These are phyloP conservation scores for Cheilosia scutellata DNA, from an alignment of 2,888 invertebrate genomes.

Conservation along the genomic window DNA sequence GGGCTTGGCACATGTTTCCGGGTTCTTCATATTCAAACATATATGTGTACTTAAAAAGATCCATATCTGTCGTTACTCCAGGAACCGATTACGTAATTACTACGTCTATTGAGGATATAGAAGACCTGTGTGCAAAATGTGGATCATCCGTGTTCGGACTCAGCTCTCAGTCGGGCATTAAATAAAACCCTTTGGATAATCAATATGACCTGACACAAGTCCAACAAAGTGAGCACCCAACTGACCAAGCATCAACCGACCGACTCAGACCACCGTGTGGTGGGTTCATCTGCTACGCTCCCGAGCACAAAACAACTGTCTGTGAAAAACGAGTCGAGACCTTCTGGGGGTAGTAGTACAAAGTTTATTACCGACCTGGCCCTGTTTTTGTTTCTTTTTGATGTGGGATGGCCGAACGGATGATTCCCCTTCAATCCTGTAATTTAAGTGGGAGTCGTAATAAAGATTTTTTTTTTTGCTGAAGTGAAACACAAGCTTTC, in stretches of 20 bases:
- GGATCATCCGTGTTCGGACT: slow-evolving; percentile 55
- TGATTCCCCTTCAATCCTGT: slow-evolving; percentile 69
- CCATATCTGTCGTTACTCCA: slow-evolving; percentile 46
- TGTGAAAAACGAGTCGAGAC: slow-evolving; percentile 15
- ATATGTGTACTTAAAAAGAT: slow-evolving; percentile 1
- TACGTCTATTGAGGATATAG: slow-evolving; percentile 54
- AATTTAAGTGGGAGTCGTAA: slow-evolving; percentile 63
- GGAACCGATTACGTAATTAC: slow-evolving; percentile 70
- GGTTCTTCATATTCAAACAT: not conserved
- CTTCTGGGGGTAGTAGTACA: slow-evolving; percentile 14
- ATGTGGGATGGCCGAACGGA: slow-evolving; percentile 46
- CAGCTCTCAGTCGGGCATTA: slow-evolving; percentile 70
- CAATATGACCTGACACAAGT: slow-evolving; percentile 66
- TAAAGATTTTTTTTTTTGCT: slow-evolving; percentile 56
- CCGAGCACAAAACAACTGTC: slow-evolving; percentile 43
- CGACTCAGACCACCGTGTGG: slow-evolving; percentile 37
- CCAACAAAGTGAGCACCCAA: slow-evolving; percentile 35
- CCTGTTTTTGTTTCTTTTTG: slow-evolving; percentile 29
- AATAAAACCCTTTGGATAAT: slow-evolving; percentile 72
- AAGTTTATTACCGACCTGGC: slow-evolving; percentile 55
- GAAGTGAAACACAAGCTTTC: not conserved
- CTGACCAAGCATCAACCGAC: slow-evolving; percentile 51
- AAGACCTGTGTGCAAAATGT: slow-evolving; percentile 47
- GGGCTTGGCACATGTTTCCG: slow-evolving; percentile 30
- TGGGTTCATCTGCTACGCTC: slow-evolving; percentile 68